A percentile compares a stretch with the other conserved stretches of the same genome.
phyloP scores from a whole-genome alignment of 2,888 invertebrate species.

The Ochropleura leucogaster region DNA sequence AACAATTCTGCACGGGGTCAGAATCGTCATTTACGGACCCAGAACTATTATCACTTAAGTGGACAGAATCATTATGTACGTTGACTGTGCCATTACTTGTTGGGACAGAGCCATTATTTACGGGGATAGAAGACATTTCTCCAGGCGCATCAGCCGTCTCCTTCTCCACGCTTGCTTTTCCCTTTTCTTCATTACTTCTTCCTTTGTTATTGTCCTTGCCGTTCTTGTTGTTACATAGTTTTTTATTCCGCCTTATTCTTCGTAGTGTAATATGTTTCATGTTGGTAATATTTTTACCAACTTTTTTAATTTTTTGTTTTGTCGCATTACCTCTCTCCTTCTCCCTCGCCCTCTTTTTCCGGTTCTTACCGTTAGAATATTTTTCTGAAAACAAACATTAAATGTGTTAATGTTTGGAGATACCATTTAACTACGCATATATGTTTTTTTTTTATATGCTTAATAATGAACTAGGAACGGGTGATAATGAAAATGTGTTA shows the following conservation, averaged over 20 bases:
- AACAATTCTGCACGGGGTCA: background rate
- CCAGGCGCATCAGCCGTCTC: background rate
- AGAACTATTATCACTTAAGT: too few relatives aligned
- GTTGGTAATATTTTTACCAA: too few relatives aligned
- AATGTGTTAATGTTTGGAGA: slow-evolving; percentile 6
- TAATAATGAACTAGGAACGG: background rate
- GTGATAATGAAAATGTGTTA: background rate
- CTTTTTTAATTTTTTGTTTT: background rate
- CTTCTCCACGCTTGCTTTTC: background rate
- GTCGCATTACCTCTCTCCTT: background rate
- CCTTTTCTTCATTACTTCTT: background rate
- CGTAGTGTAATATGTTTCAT: too few relatives aligned
- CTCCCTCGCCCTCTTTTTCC: background rate
- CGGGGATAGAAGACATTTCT: background rate
- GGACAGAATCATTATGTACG: background rate
- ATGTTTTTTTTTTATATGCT: slow-evolving; percentile 3
- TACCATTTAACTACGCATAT: background rate
- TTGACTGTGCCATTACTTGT: background rate
- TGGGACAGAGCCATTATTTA: background rate
- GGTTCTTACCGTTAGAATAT: background rate
- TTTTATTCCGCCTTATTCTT: background rate
- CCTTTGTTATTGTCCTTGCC: background rate
- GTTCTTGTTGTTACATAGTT: background rate
- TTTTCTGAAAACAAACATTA: slow-evolving; percentile 21
- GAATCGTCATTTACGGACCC: too few relatives aligned